Evolutionary conservation across 2,888 invertebrate genomes (phyloP), one percentile per base, ranked within the genome.

Genomic region (Folsomia manolachei): DNA sequence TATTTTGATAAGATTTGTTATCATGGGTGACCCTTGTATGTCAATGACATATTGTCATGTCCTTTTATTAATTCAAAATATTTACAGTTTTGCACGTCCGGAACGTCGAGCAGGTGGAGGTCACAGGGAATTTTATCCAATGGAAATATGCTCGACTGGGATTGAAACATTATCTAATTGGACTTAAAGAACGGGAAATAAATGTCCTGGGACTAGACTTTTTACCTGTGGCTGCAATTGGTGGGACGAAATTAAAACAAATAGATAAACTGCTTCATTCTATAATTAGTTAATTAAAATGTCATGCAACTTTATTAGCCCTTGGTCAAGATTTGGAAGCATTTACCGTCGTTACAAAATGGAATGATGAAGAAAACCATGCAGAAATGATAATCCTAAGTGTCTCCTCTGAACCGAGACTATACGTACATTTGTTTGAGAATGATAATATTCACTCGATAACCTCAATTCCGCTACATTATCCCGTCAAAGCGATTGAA

Each of bases 121-220:
- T 79, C 11, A 61, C 65, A 21, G 79, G 78, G 1, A 24, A 73
- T 1, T 77, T 74, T 52, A 66, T 74, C 9, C 71, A 77, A 69
- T 80, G 79, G 79, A 73, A 72, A 56, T 66, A 66, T 27, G 70
- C 73, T n/a, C 51, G 71, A 25, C 27, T 78, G 14, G 78, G 77
- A n/a, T 27, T 71, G 0, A n/a, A 71, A 2, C 68, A 70, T 19
- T 63, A 71, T 23, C 18, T 78, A 1, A 69, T 76, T 67, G 79
- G 77, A 14, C 27, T 75, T 1, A 39, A 69, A 1, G 9, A 11
- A 11, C 19, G 66, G 19, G 25, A 71, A n/a, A 64, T 80, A 68
- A 65, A 70, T 56, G 64, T 77, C 14, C 73, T 69, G 25, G 71
- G 72, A 52, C 69, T 72, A 24, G 27, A 75, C 19, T 63, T 77